Evolutionary conservation across 1,140 invertebrate species (phyloP).

Genomic region (Theocolax elegans): DNA sequence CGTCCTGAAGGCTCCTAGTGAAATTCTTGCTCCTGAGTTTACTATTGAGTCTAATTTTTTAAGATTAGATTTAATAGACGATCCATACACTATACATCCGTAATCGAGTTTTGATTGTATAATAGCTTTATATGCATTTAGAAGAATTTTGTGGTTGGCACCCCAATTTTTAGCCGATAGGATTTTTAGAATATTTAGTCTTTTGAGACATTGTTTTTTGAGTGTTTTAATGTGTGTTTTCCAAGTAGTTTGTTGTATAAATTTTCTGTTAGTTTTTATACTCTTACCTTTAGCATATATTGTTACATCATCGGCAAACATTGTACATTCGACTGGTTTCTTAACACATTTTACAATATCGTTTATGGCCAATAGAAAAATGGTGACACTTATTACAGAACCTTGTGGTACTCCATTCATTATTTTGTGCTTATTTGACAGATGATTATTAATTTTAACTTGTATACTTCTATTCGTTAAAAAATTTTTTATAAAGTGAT

Average conservation of each 20-base stretch:
- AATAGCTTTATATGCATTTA: background rate
- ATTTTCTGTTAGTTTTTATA: background rate
- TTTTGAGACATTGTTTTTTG: background rate
- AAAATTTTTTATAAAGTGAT: slow-evolving; percentile 34
- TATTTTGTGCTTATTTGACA: background rate
- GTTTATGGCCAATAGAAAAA: too few species aligned
- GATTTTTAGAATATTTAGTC: background rate
- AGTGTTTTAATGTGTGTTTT: background rate
- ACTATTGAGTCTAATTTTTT: background rate
- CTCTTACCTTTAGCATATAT: background rate
- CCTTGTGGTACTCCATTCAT: background rate
- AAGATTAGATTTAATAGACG: background rate
- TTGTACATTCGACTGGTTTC: background rate
- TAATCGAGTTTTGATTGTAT: too few species aligned
- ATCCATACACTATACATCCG: background rate
- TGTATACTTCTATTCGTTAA: slow-evolving; percentile 25
- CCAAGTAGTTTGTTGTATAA: background rate
- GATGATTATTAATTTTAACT: background rate
- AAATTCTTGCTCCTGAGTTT: background rate
- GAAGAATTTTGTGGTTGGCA: background rate
- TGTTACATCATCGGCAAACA: too few species aligned
- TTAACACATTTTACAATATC: background rate
- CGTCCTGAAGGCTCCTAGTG: background rate
- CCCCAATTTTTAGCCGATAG: too few species aligned
- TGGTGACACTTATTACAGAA: too few species aligned